Evolutionary conservation across 2,113 vertebrate species (phyloP), one percentile per base, ranked within the genome.

Genomic region (Leptosomus discolor): DNA sequence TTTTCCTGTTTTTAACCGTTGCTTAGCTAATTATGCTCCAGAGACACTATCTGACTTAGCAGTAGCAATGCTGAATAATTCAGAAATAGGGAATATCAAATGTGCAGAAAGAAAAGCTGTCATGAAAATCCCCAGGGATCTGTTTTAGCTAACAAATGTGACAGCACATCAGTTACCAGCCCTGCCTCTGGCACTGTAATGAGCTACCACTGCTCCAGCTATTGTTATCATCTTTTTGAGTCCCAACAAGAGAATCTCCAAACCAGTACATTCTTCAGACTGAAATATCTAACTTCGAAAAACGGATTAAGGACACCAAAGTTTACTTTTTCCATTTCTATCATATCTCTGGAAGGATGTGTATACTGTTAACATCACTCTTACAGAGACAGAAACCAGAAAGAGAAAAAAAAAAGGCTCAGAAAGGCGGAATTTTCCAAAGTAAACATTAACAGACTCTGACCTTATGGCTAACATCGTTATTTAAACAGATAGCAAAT

Each of bases 1-100:
- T 89, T 82, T 77, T 51, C 60, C 67, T 21, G 24, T 61, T 92
- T 96, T 94, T 88, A 91, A 77, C 60, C 4, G 8, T 79, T 89
- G 64, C 60, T 90, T 51, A 76, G 37, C 54, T 97, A 95, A 96
- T 95, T 91, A 81, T 71, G 50, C 91, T 94, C 88, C 61, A 67
- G 58, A 87, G 90, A 75, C n/a, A 61, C 36, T 37, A 43, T 43
- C 74, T 86, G 64, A 73, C 64, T 69, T 67, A 75, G 65, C 67
- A 91, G 76, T 41, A 95, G 92, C 60, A 83, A 43, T 20, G 45
- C 54, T 80, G 89, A 92, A 88, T 95, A 94, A 94, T 81, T 90
- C 94, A 92, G 70, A 65, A 84, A 73, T 36, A n/a, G 26, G 51
- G 50, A 86, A 76, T 68, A 71, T 41, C 65, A 70, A 50, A 75